Conservation (phyloP, 1,140 invertebrate genomes). For the Oryzaephilus surinamensis region DNA sequence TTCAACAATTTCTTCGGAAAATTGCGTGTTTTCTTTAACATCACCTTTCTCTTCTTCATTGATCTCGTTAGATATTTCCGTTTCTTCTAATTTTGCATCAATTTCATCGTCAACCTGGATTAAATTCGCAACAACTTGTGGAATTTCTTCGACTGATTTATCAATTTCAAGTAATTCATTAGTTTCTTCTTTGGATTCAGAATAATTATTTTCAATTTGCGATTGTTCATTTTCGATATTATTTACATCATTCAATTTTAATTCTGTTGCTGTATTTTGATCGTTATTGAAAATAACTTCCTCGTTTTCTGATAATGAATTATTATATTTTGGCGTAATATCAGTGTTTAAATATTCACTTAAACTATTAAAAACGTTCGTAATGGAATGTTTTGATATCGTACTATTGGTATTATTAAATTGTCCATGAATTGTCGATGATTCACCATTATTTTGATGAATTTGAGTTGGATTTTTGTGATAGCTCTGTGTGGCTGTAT, state of each 20-base stretch:
- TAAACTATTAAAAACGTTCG: conserved; percentile 52
- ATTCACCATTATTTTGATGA: conserved; percentile 9
- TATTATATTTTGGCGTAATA: conserved; percentile 17
- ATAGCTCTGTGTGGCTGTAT: conserved; percentile 11
- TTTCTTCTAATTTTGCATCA: too few relatives aligned
- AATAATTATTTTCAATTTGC: conserved; percentile 1
- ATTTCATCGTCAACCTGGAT: too few relatives aligned
- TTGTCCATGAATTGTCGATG: conserved; percentile 11
- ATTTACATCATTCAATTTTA: neutral
- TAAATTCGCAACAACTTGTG: too few relatives aligned
- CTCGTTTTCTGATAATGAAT: neutral
- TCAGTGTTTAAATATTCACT: conserved; percentile 49
- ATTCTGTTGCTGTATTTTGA: neutral
- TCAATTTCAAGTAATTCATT: neutral
- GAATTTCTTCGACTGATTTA: too few relatives aligned
- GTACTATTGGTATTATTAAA: conserved; percentile 5
- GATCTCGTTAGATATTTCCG: neutral
- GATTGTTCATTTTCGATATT: neutral
- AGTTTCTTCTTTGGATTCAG: neutral
- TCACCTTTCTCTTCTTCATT: conserved; percentile 1
- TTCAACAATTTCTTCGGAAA: conserved; percentile 7
- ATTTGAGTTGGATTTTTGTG: neutral
- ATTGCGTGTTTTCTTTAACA: conserved; percentile 2
- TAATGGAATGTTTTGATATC: conserved; percentile 40
- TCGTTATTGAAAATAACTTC: neutral